These are phyloP conservation scores for Callionymus lyra DNA, from an alignment of 2,113 vertebrate genomes.

Conservation along the genomic window DNA sequence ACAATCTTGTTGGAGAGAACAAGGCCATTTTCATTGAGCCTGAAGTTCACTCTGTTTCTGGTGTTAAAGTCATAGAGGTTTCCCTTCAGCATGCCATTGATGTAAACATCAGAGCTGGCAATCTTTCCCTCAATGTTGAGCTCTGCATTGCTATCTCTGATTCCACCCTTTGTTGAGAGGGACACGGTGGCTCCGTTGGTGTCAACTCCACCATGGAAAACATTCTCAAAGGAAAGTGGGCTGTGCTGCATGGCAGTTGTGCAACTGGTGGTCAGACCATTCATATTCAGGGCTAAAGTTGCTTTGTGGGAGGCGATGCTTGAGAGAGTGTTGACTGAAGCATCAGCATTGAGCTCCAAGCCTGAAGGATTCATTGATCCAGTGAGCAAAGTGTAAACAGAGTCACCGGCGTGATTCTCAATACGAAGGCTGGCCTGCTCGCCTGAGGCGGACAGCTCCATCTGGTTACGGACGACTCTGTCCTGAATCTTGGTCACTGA, in stretches of 20 bases:
- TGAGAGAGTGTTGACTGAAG: constrained; percentile 62
- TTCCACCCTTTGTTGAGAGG: constrained; percentile 68
- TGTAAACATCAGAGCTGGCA: constrained; percentile 57
- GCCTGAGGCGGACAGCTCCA: constrained; percentile 67
- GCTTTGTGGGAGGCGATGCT: constrained; percentile 77
- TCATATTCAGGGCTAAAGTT: constrained; percentile 62
- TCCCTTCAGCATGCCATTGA: constrained; percentile 70
- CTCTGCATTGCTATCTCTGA: constrained; percentile 70
- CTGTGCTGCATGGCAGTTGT: constrained; percentile 73
- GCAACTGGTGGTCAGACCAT: constrained; percentile 74
- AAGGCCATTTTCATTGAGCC: constrained; percentile 74
- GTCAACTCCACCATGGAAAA: constrained; percentile 72
- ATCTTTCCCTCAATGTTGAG: constrained; percentile 73
- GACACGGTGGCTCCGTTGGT: constrained; percentile 70
- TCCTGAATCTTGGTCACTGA: constrained; percentile 66
- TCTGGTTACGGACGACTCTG: constrained; percentile 60
- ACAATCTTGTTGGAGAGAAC: constrained; percentile 72
- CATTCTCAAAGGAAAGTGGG: constrained; percentile 72
- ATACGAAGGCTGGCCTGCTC: constrained; percentile 66
- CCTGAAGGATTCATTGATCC: constrained; percentile 71
- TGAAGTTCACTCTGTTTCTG: constrained; percentile 75
- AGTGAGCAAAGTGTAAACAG: constrained; percentile 66
- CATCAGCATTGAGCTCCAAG: constrained; percentile 75
- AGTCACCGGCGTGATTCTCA: constrained; percentile 71
- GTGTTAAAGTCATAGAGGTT: constrained; percentile 68